Percentiles rank a stretch among this genome's conserved stretches.
phyloP scores from a whole-genome alignment of 2,888 invertebrate genomes.

The Thumatha senex region DNA sequence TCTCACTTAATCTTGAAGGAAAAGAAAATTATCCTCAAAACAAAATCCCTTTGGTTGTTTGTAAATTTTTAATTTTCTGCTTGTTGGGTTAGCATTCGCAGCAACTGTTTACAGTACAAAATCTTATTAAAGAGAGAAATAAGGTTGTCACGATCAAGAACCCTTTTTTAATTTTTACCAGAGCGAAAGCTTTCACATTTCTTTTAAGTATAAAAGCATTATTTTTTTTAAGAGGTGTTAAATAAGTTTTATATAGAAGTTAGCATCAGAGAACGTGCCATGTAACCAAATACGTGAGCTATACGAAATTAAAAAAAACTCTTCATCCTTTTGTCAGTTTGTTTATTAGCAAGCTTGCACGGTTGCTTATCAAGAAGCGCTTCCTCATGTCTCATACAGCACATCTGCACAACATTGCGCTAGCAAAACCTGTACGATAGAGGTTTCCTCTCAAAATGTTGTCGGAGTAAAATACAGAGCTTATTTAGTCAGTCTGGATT shows the following conservation, averaged over 20 bases:
- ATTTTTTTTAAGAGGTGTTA: slow-evolving; percentile 18
- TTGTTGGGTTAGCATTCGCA: slow-evolving; percentile 62
- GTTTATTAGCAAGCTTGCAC: too few relatives aligned
- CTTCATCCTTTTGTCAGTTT: slow-evolving; percentile 38
- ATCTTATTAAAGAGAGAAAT: slow-evolving; percentile 57
- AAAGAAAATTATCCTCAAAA: slow-evolving; percentile 53
- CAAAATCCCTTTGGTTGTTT: slow-evolving; percentile 57
- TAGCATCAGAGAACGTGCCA: slow-evolving; percentile 47
- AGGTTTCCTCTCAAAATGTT: too few relatives aligned
- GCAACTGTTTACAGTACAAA: slow-evolving; percentile 61
- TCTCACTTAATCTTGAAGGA: slow-evolving; percentile 51
- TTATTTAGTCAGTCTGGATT: too few relatives aligned
- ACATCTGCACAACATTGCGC: too few relatives aligned
- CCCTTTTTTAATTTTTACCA: slow-evolving; percentile 32
- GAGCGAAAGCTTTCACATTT: slow-evolving; percentile 17
- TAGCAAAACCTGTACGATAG: too few relatives aligned
- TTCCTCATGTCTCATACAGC: too few relatives aligned
- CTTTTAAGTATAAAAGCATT: slow-evolving; percentile 18
- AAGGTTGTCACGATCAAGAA: slow-evolving; percentile 54
- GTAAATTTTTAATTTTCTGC: slow-evolving; percentile 73
- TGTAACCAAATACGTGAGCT: slow-evolving; percentile 36
- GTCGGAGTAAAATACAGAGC: too few relatives aligned
- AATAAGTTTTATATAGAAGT: slow-evolving; percentile 40
- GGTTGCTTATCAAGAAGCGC: too few relatives aligned
- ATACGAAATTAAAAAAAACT: too few relatives aligned